Evolutionary conservation across 2,797 vertebrate genomes (phyloP).

Genomic region (Anguilla marmorata): DNA sequence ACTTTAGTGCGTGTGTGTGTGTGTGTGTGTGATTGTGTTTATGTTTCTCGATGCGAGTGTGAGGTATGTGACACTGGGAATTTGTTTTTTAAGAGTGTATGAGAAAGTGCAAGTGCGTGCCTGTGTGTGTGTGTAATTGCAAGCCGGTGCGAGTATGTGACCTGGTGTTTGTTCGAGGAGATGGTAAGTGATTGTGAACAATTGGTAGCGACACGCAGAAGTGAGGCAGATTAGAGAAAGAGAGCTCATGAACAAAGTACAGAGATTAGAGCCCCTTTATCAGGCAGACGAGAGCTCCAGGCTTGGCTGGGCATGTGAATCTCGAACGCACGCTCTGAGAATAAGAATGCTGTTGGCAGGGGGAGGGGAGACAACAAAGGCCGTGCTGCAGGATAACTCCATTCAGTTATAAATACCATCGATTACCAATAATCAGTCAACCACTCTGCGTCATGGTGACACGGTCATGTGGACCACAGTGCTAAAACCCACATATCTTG

Average conservation of each 20-base stretch:
- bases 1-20: not conserved
- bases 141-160: not conserved
- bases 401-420: not conserved
- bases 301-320: not conserved
- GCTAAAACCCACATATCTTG: not conserved
- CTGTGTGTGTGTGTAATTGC: not conserved
- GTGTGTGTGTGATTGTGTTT: not conserved
- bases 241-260: slow-evolving; percentile 14
- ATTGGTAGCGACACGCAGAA: not conserved
- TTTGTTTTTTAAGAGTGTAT: not conserved
- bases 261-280: slow-evolving; percentile 24
- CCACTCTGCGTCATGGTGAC: not conserved
- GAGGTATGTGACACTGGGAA: not conserved
- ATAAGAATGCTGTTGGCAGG: not conserved
- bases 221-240: slow-evolving; percentile 9
- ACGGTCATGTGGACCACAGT: not conserved
- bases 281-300: slow-evolving; percentile 18
- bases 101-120: not conserved
- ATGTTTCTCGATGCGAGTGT: not conserved
- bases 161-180: not conserved
- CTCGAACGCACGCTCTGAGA: not conserved
- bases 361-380: not conserved
- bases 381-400: not conserved
- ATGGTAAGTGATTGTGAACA: slow-evolving; percentile 21
- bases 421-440: not conserved